phyloP scores from a whole-genome alignment of 2,113 vertebrate genomes.

The Peromyscus californicus region DNA sequence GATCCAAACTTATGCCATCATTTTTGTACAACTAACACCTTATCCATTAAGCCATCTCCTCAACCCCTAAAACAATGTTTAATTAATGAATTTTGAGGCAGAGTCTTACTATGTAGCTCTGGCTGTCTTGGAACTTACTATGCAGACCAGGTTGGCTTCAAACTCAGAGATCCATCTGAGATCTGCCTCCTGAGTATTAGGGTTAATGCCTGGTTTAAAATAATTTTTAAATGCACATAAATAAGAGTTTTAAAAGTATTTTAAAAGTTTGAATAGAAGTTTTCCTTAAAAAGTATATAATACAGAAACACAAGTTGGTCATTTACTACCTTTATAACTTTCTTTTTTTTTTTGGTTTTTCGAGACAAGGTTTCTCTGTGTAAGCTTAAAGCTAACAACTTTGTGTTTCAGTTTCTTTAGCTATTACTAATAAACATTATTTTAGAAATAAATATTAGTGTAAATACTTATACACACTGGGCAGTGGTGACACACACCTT shows the following conservation, averaged over 20 bases:
- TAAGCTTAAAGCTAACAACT: neutral
- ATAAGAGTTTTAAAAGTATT: slow-evolving; percentile 2
- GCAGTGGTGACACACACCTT: neutral
- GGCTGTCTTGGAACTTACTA: neutral
- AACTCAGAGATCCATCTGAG: neutral
- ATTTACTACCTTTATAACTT: neutral
- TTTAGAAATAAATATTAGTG: slow-evolving; percentile 21
- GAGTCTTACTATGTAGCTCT: neutral
- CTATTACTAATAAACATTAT: slow-evolving; percentile 4
- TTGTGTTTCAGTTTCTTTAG: slow-evolving; percentile 18
- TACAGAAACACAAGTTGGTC: neutral
- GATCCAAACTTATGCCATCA: neutral
- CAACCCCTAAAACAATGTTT: neutral
- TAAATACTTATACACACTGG: neutral
- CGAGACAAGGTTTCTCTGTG: too few species aligned
- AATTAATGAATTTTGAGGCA: neutral
- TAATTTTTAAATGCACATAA: slow-evolving; percentile 7
- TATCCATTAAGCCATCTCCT: neutral
- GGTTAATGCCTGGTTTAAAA: neutral
- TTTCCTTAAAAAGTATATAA: neutral
- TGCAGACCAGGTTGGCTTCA: neutral
- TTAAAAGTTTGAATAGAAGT: slow-evolving; percentile 1
- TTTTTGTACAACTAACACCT: neutral
- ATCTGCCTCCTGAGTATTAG: neutral
- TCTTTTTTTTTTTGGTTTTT: too few species aligned